A percentile compares a stretch with the other conserved stretches of the same genome.
Conservation (phyloP, 35 echinoderm and acorn worm species). For the Patiria miniata region DNA sequence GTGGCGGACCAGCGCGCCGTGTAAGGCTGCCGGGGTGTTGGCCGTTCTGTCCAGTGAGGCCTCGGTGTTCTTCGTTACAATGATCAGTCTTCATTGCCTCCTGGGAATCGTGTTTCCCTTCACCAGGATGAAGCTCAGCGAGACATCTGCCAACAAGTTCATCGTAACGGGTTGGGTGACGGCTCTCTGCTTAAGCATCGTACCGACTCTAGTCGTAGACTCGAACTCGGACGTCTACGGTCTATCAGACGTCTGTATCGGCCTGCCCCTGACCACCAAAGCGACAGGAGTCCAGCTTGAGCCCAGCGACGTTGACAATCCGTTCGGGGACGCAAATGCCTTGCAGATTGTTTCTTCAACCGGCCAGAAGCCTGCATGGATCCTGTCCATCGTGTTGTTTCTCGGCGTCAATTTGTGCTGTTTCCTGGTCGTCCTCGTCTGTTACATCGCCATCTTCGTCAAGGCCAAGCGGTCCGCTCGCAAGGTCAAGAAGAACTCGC, state of each 20-base stretch:
- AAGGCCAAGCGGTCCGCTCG: not conserved
- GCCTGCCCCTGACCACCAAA: slow-evolving; percentile 32
- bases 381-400: slow-evolving; percentile 24
- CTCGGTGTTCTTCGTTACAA: slow-evolving; percentile 25
- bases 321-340: too few species aligned
- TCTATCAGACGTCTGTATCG: slow-evolving; percentile 44
- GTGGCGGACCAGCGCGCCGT: not conserved
- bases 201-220: slow-evolving; percentile 17
- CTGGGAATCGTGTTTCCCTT: slow-evolving; percentile 25
- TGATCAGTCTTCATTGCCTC: slow-evolving; percentile 22
- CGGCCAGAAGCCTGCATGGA: not conserved
- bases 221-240: slow-evolving; percentile 38
- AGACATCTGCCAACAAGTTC: not conserved
- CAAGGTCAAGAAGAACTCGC: not conserved
- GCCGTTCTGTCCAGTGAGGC: slow-evolving; percentile 22
- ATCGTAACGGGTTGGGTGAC: slow-evolving; percentile 2
- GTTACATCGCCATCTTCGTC: slow-evolving; percentile 37
- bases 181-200: slow-evolving; percentile 16
- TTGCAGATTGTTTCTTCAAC: too few species aligned
- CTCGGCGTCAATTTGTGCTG: slow-evolving; percentile 29
- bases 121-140: not conserved
- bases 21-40: slow-evolving; percentile 1
- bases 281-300: not conserved
- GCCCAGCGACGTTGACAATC: too few species aligned
- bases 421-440: slow-evolving; percentile 30